These are phyloP conservation scores for Neoitamus cyanurus DNA, from an alignment of 2,888 invertebrate species.

Conservation along the genomic window DNA sequence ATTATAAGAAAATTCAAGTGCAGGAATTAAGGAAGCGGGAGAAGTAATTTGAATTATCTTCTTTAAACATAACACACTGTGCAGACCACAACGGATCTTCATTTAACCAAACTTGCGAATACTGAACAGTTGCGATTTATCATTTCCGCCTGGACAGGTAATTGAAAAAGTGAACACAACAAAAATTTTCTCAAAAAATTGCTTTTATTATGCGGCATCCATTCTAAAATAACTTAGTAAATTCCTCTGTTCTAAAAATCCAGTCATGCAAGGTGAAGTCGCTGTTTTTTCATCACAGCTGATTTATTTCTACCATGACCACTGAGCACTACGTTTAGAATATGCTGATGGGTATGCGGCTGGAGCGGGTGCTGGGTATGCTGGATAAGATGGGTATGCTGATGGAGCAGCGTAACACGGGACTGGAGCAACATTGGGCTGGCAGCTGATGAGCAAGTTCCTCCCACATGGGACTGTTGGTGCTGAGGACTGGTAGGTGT, in stretches of 20 bases:
- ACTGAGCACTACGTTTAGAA: neutral
- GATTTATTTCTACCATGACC: neutral
- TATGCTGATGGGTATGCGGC: neutral
- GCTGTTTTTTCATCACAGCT: neutral
- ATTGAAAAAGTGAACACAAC: no score
- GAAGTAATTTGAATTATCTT: no score
- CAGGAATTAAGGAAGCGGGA: no score
- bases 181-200: neutral
- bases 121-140: no score
- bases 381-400: neutral
- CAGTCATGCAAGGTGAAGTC: neutral
- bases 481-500: slow-evolving; percentile 19
- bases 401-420: slow-evolving; percentile 36
- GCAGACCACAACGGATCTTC: no score
- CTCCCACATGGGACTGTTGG: slow-evolving; percentile 44
- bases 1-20: no score
- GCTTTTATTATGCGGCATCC: neutral
- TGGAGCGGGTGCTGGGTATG: neutral
- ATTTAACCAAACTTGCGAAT: no score
- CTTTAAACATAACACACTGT: no score
- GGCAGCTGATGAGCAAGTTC: slow-evolving; percentile 47
- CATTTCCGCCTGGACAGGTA: no score
- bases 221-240: neutral
- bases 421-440: slow-evolving; percentile 46
- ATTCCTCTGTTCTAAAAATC: neutral